Evolutionary conservation across 2,888 invertebrate genomes (phyloP).

Genomic region (Phaonia tiefii): DNA sequence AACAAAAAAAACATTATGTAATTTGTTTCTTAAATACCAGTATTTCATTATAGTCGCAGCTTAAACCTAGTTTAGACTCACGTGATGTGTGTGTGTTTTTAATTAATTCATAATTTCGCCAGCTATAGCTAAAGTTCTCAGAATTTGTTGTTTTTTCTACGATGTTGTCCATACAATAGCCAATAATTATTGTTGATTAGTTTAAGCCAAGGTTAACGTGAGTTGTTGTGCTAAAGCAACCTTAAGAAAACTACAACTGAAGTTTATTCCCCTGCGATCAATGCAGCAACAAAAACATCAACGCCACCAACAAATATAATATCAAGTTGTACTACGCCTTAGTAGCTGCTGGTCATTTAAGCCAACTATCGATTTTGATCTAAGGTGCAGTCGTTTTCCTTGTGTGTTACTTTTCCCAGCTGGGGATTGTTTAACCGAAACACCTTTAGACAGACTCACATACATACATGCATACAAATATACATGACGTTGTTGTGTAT

Average conservation of each 20-base stretch:
- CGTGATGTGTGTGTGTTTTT: constrained; percentile 23
- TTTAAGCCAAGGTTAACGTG: constrained; percentile 65
- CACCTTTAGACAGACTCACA: constrained; percentile 11
- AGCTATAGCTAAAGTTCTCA: constrained; percentile 26
- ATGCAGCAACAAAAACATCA: constrained; percentile 7
- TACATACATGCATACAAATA: no score
- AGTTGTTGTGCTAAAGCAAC: constrained; percentile 5
- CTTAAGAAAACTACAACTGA: constrained; percentile 27
- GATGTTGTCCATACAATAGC: constrained; percentile 27
- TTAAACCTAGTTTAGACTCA: constrained; percentile 20
- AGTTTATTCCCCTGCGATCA: constrained; percentile 1
- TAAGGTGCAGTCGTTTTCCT: constrained; percentile 30
- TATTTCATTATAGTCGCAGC: not conserved
- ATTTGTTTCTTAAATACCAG: not conserved
- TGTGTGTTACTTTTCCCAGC: constrained; percentile 3
- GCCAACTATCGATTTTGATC: not conserved
- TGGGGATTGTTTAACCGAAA: constrained; percentile 2
- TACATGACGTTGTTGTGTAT: not conserved
- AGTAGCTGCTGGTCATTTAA: not conserved
- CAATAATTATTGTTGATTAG: constrained; percentile 45
- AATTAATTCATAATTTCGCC: constrained; percentile 17
- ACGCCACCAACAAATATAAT: not conserved
- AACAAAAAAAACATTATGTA: no score
- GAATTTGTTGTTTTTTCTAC: constrained; percentile 15
- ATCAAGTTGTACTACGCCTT: not conserved